Evolutionary conservation across 2,888 invertebrate species (phyloP), one percentile per base, ranked within the genome.

Genomic region (Pegoplata infirma): DNA sequence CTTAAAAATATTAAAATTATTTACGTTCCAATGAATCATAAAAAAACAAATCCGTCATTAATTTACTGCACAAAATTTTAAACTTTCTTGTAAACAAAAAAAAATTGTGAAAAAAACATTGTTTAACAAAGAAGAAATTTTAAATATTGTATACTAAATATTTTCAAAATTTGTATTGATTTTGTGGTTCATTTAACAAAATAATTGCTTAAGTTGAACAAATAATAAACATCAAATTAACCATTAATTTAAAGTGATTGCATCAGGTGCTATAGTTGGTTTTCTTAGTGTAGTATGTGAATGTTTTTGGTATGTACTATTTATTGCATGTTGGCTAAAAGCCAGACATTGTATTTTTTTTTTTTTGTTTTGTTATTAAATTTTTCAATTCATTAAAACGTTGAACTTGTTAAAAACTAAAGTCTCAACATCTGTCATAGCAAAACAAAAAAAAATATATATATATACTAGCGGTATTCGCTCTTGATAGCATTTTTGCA

Each of bases 291-390:
- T 8, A 25, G 47, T 36, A 28, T 46, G 25, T 47, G 53, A 51
- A 32, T 64, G 17, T 56, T 55, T 23, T 49, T 47, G 28, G n/a
- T n/a, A n/a, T n/a, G n/a, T n/a, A n/a, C n/a, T n/a, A n/a, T n/a
- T n/a, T 61, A 75, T 76, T 61, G 61, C 63, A 69, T 69, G 59
- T 79, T 79, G 79, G 79, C 79, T 72, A 67, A 56, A 67, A 72
- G 75, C 79, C 79, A 79, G 71, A 63, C 67, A 72, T 64, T 74
- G 2, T 47, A 32, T 68, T 32, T 12, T 64, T 66, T n/a, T n/a
- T n/a, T n/a, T n/a, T n/a, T n/a, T n/a, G n/a, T n/a, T n/a, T n/a
- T n/a, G n/a, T n/a, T 66, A 61, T 55, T 59, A 71, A 7, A 55
- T 59, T 72, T 71, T 64, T 23, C 40, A 55, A 59, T 71, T 75